A percentile compares a stretch with the other conserved stretches of the same genome.
Conservation (phyloP, 2,888 invertebrate species). For the Nephrotoma guestfalica region DNA sequence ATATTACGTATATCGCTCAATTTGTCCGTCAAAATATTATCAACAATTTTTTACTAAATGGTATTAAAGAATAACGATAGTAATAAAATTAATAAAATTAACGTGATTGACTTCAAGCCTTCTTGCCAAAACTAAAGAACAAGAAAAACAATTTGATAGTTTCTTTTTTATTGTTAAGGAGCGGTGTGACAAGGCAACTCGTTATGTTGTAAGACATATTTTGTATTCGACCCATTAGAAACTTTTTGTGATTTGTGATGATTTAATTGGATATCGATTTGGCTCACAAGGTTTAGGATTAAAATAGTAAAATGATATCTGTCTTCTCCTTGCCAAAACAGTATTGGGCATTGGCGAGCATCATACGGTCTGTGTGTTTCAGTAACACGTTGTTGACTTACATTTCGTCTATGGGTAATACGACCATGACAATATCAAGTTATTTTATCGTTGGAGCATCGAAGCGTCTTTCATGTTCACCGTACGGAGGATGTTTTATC, state of each 20-base stretch:
- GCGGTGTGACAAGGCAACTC: background rate
- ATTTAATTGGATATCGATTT: background rate
- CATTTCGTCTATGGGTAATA: too few species aligned
- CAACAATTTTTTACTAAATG: background rate
- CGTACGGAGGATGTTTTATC: too few species aligned
- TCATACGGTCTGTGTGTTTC: too few species aligned
- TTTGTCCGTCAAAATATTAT: background rate
- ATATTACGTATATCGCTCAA: background rate
- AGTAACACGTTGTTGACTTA: too few species aligned
- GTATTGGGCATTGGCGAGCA: too few species aligned
- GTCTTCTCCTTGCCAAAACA: too few species aligned
- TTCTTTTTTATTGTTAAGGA: background rate
- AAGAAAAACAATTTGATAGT: background rate
- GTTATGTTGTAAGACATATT: background rate
- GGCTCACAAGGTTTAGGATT: too few species aligned
- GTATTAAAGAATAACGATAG: background rate
- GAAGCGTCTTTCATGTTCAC: too few species aligned
- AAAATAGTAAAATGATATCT: too few species aligned
- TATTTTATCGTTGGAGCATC: too few species aligned
- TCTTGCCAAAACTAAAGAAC: background rate
- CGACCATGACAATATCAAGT: too few species aligned
- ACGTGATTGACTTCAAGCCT: background rate
- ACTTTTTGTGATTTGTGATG: background rate
- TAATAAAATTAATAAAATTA: background rate
- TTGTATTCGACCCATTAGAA: background rate